Evolutionary conservation across 2,797 vertebrate species (phyloP), one percentile per base, ranked within the genome.

Genomic region (Hippopotamyrus pictus): DNA sequence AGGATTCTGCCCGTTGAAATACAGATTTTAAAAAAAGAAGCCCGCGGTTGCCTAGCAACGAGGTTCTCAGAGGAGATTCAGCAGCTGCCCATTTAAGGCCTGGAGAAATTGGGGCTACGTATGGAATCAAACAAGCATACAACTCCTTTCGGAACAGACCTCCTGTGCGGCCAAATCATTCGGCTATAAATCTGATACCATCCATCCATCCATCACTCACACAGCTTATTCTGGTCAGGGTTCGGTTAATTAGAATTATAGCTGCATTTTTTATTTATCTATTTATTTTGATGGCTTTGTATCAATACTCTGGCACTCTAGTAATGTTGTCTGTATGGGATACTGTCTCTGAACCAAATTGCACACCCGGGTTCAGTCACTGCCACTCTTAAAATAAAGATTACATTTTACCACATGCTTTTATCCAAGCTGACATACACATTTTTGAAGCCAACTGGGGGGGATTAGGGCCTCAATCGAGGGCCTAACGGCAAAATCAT

Each of bases 21-120:
- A 94, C 92, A 90, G 91, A 92, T 89, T 90, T 88, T 92, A 91
- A 90, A 90, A 92, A 92, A 94, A 90, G 88, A 94, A 94, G 92
- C 92, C 93, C 94, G 92, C 92, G 88, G 96, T 96, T 96, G 93
- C 96, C 94, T 95, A 95, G 96, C 95, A 96, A 96, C 96, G 88
- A 88, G 51, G 86, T 91, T 90, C 92, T 95, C 94, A 95, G 94
- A 95, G 90, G 92, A 88, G 51, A 91, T 91, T 91, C 83, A 90
- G 90, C 91, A 93, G 92, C 90, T 90, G 90, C 90, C 93, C 91
- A 93, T 93, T 91, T 89, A 92, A 89, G 91, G 92, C 92, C 93
- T 90, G 73, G 94, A 90, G 90, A 91, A 41, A 73, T 65, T 85
- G 90, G 88, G 82, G 41, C 57, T 33, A 48, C 83, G 25, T 57